These are phyloP conservation scores for Acipenser transmontanus DNA, from an alignment of 2,797 vertebrate species.

Conservation along the genomic window DNA sequence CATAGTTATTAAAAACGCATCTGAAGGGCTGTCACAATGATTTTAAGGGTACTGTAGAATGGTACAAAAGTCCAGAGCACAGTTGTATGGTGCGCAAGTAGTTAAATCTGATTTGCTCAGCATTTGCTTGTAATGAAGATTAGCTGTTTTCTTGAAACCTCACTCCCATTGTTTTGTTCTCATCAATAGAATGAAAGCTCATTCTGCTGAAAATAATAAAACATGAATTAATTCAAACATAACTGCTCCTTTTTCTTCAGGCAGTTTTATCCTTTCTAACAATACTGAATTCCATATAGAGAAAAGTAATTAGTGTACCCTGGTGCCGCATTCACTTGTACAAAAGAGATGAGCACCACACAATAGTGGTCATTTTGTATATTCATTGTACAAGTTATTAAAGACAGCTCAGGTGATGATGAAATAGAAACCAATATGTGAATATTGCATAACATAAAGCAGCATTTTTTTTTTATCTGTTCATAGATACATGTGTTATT, in stretches of 20 bases:
- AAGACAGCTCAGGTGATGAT: neutral
- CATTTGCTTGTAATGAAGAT: too few relatives aligned
- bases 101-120: neutral
- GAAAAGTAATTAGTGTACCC: constrained; percentile 2
- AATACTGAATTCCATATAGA: constrained; percentile 15
- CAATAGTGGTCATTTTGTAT: neutral
- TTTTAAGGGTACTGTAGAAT: too few relatives aligned
- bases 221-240: constrained; percentile 43
- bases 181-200: constrained; percentile 43
- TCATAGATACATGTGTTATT: too few relatives aligned
- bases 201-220: constrained; percentile 52
- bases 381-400: neutral
- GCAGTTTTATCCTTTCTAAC: constrained; percentile 2
- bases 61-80: too few relatives aligned
- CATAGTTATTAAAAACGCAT: neutral
- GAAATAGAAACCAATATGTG: neutral
- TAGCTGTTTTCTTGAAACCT: too few relatives aligned
- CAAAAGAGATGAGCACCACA: neutral
- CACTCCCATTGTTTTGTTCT: constrained; percentile 12
- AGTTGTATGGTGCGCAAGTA: neutral
- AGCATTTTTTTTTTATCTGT: too few relatives aligned
- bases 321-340: neutral
- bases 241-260: neutral
- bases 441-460: too few relatives aligned
- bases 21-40: too few relatives aligned